These are phyloP conservation scores for Xanthorhoe designata DNA, from an alignment of 2,888 invertebrate species.

Conservation along the genomic window DNA sequence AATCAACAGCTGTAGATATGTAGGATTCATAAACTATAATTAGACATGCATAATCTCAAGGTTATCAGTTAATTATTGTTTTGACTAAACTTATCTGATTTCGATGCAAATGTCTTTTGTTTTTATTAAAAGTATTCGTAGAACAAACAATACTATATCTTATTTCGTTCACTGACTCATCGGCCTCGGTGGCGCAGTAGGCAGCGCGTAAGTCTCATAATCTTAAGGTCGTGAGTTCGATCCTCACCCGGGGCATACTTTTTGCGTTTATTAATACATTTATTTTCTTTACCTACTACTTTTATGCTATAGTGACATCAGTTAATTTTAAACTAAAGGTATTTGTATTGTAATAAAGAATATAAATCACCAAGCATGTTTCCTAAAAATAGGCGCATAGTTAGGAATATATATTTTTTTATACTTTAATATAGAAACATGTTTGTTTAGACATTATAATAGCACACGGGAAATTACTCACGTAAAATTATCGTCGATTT, in stretches of 20 bases:
- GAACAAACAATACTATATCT: not conserved
- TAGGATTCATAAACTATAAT: not conserved
- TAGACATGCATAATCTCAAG: not conserved
- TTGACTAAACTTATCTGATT: not conserved
- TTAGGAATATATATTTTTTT: too few relatives aligned
- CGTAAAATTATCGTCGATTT: too few relatives aligned
- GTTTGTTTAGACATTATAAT: too few relatives aligned
- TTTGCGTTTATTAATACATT: slow-evolving; percentile 71
- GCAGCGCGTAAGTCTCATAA: slow-evolving; percentile 95
- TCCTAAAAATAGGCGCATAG: too few relatives aligned
- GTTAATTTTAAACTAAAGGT: too few relatives aligned
- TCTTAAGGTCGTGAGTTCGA: slow-evolving; percentile 98
- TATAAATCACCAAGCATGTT: too few relatives aligned
- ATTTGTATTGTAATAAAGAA: too few relatives aligned
- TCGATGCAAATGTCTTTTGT: not conserved
- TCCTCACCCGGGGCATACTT: slow-evolving; percentile 95
- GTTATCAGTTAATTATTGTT: not conserved
- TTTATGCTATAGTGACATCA: too few relatives aligned
- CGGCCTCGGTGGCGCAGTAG: slow-evolving; percentile 58
- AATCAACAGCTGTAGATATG: too few relatives aligned
- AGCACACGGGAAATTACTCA: too few relatives aligned
- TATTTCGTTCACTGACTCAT: not conserved
- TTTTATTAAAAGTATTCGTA: not conserved
- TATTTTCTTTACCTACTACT: not conserved
- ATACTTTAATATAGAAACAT: too few relatives aligned